A percentile compares a stretch with the other conserved stretches of the same genome.
Evolutionary conservation across 2,113 vertebrate genomes (phyloP).

Genomic region (Lycaon pictus): DNA sequence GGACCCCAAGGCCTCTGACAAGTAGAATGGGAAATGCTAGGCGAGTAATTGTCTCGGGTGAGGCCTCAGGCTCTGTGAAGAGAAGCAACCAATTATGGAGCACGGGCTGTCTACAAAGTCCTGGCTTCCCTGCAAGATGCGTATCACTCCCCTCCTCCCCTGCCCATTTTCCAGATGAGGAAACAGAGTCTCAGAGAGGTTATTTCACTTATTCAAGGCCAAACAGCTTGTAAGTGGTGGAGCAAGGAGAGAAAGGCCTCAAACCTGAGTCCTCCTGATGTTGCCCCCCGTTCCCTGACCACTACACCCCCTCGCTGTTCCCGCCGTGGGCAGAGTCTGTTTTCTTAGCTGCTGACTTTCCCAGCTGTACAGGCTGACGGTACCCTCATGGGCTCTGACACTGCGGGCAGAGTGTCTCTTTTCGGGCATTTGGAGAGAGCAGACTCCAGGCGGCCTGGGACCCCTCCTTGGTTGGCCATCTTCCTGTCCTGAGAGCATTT

Average conservation of each 20-base stretch:
- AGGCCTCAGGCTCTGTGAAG: background rate
- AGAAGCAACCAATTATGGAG: background rate
- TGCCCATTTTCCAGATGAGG: background rate
- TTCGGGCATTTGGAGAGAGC: background rate
- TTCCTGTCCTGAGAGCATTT: background rate
- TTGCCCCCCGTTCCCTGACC: too few species aligned
- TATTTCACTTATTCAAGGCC: background rate
- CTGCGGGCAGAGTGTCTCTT: background rate
- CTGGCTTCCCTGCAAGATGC: background rate
- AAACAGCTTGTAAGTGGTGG: background rate
- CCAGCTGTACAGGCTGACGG: background rate
- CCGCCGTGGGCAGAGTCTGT: too few species aligned
- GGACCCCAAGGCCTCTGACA: background rate
- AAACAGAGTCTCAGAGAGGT: background rate
- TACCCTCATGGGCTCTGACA: too few species aligned
- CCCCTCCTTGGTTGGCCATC: background rate
- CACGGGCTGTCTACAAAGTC: background rate
- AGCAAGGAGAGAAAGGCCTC: background rate
- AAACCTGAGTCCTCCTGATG: background rate
- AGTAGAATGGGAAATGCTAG: background rate
- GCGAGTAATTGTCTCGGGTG: background rate
- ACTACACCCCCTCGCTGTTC: background rate
- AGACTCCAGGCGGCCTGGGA: too few species aligned
- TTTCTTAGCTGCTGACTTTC: background rate
- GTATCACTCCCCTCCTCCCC: background rate